These are phyloP conservation scores for Zaprionus nigranus DNA, from an alignment of 1,140 invertebrate species.

Conservation along the genomic window DNA sequence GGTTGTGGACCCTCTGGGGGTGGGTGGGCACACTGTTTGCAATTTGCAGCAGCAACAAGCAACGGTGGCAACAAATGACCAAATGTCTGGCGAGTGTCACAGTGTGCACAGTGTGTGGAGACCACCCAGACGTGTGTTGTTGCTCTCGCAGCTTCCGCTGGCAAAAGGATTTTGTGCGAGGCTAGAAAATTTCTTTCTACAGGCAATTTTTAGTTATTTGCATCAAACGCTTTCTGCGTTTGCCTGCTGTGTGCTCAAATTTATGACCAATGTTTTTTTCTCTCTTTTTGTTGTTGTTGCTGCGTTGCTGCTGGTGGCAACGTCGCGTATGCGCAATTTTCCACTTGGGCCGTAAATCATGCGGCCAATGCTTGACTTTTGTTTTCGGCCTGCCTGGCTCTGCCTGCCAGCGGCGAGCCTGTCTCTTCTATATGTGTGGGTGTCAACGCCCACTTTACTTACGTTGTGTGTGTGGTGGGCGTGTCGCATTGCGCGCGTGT, in stretches of 20 bases:
- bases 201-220: slow-evolving; percentile 44
- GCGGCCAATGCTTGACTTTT: slow-evolving; percentile 73
- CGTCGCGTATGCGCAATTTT: slow-evolving; percentile 77
- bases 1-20: too few species aligned
- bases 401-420: slow-evolving; percentile 35
- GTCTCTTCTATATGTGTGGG: slow-evolving; percentile 29
- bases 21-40: slow-evolving; percentile 30
- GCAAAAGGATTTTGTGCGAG: not conserved
- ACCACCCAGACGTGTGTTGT: slow-evolving; percentile 52
- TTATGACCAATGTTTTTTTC: slow-evolving; percentile 44
- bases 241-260: slow-evolving; percentile 27
- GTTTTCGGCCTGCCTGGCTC: slow-evolving; percentile 41
- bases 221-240: slow-evolving; percentile 41
- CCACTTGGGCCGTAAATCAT: slow-evolving; percentile 76
- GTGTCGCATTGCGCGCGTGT: slow-evolving; percentile 40
- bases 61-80: slow-evolving; percentile 77
- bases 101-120: slow-evolving; percentile 5
- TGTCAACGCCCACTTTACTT: slow-evolving; percentile 53
- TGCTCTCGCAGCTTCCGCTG: not conserved
- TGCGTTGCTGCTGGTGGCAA: slow-evolving; percentile 29
- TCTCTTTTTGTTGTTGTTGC: slow-evolving; percentile 1
- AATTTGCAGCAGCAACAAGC: slow-evolving; percentile 66
- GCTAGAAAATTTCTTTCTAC: not conserved
- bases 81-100: slow-evolving; percentile 75
- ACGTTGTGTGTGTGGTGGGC: slow-evolving; percentile 48